Base-by-base conservation (phyloP, 2,113 vertebrate genomes). In the Mustelus asterias region DNA sequence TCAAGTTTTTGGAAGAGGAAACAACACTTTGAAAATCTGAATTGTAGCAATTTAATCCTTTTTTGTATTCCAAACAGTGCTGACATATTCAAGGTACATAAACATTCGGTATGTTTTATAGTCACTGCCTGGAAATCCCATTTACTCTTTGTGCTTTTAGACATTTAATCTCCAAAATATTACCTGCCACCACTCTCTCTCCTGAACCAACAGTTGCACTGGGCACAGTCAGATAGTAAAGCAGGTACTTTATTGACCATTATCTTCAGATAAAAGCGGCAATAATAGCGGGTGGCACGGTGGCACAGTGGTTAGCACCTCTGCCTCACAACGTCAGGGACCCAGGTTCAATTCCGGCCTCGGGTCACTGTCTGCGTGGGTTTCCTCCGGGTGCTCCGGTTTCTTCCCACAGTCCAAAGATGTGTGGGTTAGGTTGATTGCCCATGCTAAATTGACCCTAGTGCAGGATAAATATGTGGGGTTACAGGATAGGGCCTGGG, bases 151-250 rank as follows among this genome's bases (percentile, higher is more conserved):
- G 16, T 93, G 41, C 24, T 72, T 67, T 20, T 26, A 29, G 67
- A 48, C 41, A 29, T 95, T 95, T 95, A n/a, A 72, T 44, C 48
- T 11, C 22, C 11, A 95, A 72, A 95, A 29, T 4, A 48, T 95
- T 95, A 54, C 41, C 41, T 48, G 41, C 41, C 41, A 72, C 2
- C 93, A 24, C 44, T 22, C 67, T 41, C 67, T 41, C 41, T 48
- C 93, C 37, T 67, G 72, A 72, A 95, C 29, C 65, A 95, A 95
- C 41, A 94, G 65, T 70, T 94, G 37, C 26, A 95, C 20, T 90
- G 41, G 65, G 65, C 60, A 94, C 37, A 72, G 24, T 48, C 20
- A 3, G 67, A 70, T 44, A 24, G 8, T 94, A 41, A 94, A 69
- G 65, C 26, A 18, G 14, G 26, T 95, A 14, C 9, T 95, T 95